Percentiles rank a stretch among this genome's conserved stretches.
phyloP scores from a whole-genome alignment of 1,140 invertebrate species.

The Dendrolimus kikuchii region DNA sequence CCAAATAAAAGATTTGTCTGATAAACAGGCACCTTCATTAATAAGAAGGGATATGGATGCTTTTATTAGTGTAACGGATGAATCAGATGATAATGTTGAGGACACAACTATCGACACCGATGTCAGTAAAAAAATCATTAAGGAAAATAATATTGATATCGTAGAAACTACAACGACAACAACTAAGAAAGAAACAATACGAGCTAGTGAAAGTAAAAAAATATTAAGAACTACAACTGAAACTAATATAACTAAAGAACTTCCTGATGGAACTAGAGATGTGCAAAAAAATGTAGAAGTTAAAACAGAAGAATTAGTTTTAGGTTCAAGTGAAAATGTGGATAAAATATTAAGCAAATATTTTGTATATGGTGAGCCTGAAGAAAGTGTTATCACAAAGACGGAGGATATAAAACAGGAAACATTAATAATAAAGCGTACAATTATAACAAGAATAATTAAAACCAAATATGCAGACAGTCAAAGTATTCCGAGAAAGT shows the following conservation, averaged over 20 bases:
- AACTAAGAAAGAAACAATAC: constrained; percentile 64
- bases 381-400: constrained; percentile 46
- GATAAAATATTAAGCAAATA: constrained; percentile 45
- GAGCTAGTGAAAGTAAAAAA: constrained; percentile 47
- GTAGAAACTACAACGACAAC: constrained; percentile 65
- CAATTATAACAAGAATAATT: constrained; percentile 41
- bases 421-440: constrained; percentile 45
- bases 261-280: constrained; percentile 59
- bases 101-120: constrained; percentile 65
- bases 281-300: constrained; percentile 64
- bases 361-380: constrained; percentile 36
- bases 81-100: constrained; percentile 53
- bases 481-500: constrained; percentile 41
- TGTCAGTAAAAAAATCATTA: constrained; percentile 61
- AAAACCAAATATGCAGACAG: constrained; percentile 58
- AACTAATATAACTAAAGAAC: constrained; percentile 58
- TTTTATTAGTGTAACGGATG: constrained; percentile 39
- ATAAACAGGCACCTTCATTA: constrained; percentile 22
- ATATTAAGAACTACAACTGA: constrained; percentile 60
- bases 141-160: constrained; percentile 57
- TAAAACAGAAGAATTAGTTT: constrained; percentile 49
- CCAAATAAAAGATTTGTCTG: constrained; percentile 18
- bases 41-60: constrained; percentile 21
- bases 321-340: constrained; percentile 40
- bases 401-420: constrained; percentile 46